Evolutionary conservation across 2,797 vertebrate genomes (phyloP).

Genomic region (Poliocrania exsul): DNA sequence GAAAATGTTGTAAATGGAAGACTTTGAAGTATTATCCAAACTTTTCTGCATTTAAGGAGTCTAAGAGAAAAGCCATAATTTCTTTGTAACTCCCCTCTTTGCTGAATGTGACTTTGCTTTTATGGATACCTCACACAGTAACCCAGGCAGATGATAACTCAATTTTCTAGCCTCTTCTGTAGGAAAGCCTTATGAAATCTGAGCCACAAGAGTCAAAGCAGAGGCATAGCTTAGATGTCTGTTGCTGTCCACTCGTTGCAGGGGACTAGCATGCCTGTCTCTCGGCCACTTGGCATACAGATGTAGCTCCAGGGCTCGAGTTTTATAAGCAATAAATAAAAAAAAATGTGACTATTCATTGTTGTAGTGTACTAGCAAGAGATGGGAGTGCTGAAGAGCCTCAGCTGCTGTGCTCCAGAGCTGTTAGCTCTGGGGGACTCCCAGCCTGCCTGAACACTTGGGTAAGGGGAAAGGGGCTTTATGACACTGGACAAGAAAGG

Average conservation of each 20-base stretch:
- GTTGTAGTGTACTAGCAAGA: background rate
- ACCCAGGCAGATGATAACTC: background rate
- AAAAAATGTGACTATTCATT: background rate
- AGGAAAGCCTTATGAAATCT: background rate
- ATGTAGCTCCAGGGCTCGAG: background rate
- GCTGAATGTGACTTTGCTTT: background rate
- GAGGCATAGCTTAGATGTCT: background rate
- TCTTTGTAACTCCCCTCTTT: background rate
- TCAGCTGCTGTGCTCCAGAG: background rate
- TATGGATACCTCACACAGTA: background rate
- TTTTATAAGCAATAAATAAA: background rate
- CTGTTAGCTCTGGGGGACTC: background rate
- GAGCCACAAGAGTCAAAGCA: background rate
- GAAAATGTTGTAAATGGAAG: background rate
- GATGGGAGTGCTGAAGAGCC: background rate
- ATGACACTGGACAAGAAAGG: background rate
- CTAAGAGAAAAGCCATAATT: background rate
- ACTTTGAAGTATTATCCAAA: background rate
- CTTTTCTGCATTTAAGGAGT: background rate
- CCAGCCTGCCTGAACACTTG: background rate
- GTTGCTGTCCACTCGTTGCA: background rate
- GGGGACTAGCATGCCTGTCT: background rate
- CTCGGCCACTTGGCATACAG: rapidly evolving
- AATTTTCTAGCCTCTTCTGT: background rate
- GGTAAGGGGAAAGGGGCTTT: background rate